These are phyloP conservation scores for Embiotoca jacksoni DNA, from an alignment of 2,113 vertebrate genomes.

Conservation along the genomic window DNA sequence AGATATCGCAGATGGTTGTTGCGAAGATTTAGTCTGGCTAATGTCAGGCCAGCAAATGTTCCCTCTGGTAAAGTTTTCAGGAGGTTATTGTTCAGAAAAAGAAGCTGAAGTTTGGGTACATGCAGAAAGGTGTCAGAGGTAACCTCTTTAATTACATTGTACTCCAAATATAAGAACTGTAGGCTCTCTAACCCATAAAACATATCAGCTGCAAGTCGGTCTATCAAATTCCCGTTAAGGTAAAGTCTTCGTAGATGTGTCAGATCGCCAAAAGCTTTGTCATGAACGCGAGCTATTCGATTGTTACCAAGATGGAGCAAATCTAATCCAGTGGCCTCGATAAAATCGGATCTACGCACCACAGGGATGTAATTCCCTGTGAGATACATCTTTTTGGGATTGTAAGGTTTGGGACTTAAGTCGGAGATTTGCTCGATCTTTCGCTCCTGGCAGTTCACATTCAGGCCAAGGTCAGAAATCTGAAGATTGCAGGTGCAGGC, in stretches of 20 bases:
- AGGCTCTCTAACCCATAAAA: constrained; percentile 93
- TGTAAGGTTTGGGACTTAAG: constrained; percentile 96
- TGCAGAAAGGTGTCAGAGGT: constrained; percentile 89
- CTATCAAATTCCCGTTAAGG: constrained; percentile 95
- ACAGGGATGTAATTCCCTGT: constrained; percentile 94
- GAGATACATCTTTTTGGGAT: constrained; percentile 98
- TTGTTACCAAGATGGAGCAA: constrained; percentile 98
- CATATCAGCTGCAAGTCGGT: constrained; percentile 89
- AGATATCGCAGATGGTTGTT: constrained; percentile 94
- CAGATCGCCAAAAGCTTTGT: constrained; percentile 93
- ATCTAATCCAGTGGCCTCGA: constrained; percentile 93
- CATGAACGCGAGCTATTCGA: constrained; percentile 91
- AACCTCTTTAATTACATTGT: constrained; percentile 95
- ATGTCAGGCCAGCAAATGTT: constrained; percentile 90
- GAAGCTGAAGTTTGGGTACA: constrained; percentile 94
- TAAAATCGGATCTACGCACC: constrained; percentile 92
- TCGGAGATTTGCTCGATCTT: constrained; percentile 95
- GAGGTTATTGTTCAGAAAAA: constrained; percentile 98
- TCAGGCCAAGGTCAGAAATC: constrained; percentile 98
- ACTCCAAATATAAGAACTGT: constrained; percentile 97
- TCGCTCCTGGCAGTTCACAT: constrained; percentile 98
- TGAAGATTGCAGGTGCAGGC: constrained; percentile 97
- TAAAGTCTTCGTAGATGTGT: constrained; percentile 93
- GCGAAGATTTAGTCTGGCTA: constrained; percentile 93
- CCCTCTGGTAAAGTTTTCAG: constrained; percentile 90